Base-by-base conservation (phyloP, 2,888 invertebrate species). In the Parthenolecanium corni region DNA sequence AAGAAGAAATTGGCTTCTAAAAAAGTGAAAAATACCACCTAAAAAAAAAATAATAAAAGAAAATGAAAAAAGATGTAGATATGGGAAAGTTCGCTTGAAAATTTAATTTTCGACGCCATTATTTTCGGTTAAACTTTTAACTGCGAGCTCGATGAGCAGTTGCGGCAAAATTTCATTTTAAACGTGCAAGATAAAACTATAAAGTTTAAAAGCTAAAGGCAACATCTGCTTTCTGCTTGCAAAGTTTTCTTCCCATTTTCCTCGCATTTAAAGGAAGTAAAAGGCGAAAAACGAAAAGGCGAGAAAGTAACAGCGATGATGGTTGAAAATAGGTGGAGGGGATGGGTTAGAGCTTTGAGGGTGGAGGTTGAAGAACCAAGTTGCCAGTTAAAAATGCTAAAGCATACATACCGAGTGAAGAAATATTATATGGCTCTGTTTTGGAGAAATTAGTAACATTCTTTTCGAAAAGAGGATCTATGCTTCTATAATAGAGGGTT, bases 101-200 rank as follows among this genome's bases (percentile, higher is more conserved):
- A 58, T 58, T 58, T 58, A 49, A 58, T 58, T 31, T 58, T 58
- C 58, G 47, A 58, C 58, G 58, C 58, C 58, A 49, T 58, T 58
- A 58, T 58, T 58, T 58, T 58, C 49, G 49, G 49, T 25, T 31
- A 38, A 58, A 58, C 58, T 36, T 58, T 58, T 58, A 49, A 58
- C 49, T 58, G 36, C 46, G 57, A 44, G 57, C 44, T 36, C 58
- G 58, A 58, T 58, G 58, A 58, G 58, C 58, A 58, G 58, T 58
- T 58, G 58, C 58, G 58, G 58, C 58, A 38, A 58, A 58, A 58
- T 58, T 58, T 58, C 49, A 58, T 58, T 58, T 58, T 58, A 58
- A 58, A 58, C 58, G 58, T 58, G 58, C 36, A 49, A 58, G 58
- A 58, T 58, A 58, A 58, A 58, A 58, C 58, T 58, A 49, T 58